A percentile compares a stretch with the other conserved stretches of the same genome.
These are phyloP conservation scores for Argyresthia albistria DNA, from an alignment of 2,888 invertebrate genomes.

Conservation along the genomic window DNA sequence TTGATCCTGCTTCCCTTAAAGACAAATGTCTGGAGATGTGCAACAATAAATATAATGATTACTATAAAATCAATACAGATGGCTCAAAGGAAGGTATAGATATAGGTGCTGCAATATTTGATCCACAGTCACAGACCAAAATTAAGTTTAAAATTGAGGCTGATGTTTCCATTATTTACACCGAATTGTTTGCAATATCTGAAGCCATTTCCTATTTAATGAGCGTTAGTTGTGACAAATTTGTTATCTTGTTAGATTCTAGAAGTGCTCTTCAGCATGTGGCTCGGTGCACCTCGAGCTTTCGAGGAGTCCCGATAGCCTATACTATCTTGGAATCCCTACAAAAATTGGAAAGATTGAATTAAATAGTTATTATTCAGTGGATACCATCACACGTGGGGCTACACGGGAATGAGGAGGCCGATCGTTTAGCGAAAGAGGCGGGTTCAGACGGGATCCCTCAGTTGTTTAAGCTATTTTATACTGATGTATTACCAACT, in stretches of 20 bases:
- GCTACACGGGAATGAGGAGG: not conserved
- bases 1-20: not conserved
- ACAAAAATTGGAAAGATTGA: not conserved
- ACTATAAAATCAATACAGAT: slow-evolving; percentile 1
- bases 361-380: slow-evolving; percentile 3
- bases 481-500: no score
- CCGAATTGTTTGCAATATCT: slow-evolving; percentile 10
- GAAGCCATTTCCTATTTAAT: slow-evolving; percentile 9
- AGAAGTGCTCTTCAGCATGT: slow-evolving; percentile 11
- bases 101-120: slow-evolving; percentile 1
- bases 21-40: not conserved
- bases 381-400: slow-evolving; percentile 8
- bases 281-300: slow-evolving; percentile 12
- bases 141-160: slow-evolving; percentile 7
- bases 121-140: not conserved
- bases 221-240: not conserved
- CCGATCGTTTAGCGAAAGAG: not conserved
- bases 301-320: slow-evolving; percentile 11
- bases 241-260: slow-evolving; percentile 10
- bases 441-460: no score
- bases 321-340: slow-evolving; percentile 6
- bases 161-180: slow-evolving; percentile 9
- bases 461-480: no score
- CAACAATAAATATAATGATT: not conserved
- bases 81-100: not conserved